A percentile compares a stretch with the other conserved stretches of the same genome.
phyloP scores from a whole-genome alignment of 1,140 invertebrate species.

The Pseudomyrmex dendroicus region DNA sequence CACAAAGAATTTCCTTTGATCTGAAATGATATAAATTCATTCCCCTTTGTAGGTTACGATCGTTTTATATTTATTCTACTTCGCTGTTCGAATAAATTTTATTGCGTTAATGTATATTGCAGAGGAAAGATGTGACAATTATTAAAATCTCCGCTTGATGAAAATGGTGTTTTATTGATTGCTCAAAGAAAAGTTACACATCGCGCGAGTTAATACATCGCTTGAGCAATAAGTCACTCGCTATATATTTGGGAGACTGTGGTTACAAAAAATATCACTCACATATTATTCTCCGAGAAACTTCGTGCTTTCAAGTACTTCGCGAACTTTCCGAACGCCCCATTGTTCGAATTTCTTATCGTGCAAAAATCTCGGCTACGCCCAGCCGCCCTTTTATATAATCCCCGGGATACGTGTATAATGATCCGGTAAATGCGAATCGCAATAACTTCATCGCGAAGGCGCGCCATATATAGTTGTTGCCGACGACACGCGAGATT shows the following conservation, averaged over 20 bases:
- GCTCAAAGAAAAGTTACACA: neutral
- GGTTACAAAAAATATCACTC: conserved; percentile 44
- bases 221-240: conserved; percentile 12
- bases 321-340: conserved; percentile 38
- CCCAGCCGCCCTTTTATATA: conserved; percentile 33
- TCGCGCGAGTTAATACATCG: conserved; percentile 2
- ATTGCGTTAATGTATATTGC: neutral
- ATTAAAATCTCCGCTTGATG: neutral
- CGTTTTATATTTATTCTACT: neutral
- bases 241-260: neutral
- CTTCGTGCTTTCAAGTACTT: conserved; percentile 50
- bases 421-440: conserved; percentile 41
- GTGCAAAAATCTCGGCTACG: conserved; percentile 19
- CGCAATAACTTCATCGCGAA: conserved; percentile 55
- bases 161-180: neutral
- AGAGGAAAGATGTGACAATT: no score
- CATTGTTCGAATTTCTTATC: conserved; percentile 31
- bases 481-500: conserved; percentile 51
- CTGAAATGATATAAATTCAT: neutral
- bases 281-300: neutral
- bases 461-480: conserved; percentile 8
- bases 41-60: conserved; percentile 11
- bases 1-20: conserved; percentile 36
- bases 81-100: conserved; percentile 24
- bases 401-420: conserved; percentile 44